A percentile compares a stretch with the other conserved stretches of the same genome.
Conservation (phyloP, 2,797 vertebrate species). For the Pachyuromys duprasi region DNA sequence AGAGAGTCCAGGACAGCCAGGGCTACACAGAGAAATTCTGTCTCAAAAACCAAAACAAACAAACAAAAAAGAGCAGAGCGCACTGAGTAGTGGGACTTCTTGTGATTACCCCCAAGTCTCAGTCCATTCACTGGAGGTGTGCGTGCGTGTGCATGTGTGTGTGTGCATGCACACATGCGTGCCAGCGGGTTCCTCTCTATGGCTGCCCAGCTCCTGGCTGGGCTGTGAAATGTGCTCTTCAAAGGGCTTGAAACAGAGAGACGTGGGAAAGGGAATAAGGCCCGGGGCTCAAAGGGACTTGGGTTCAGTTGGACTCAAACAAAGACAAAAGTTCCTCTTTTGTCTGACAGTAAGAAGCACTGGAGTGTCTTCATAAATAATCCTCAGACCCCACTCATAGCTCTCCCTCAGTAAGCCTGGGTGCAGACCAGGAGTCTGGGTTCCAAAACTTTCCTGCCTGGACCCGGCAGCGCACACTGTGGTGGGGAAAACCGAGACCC, state of each 20-base stretch:
- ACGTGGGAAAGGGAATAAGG: neutral
- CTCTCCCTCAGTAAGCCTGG: neutral
- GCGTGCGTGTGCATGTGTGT: too few species aligned
- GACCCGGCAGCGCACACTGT: neutral
- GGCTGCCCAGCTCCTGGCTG: neutral
- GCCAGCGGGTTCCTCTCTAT: neutral
- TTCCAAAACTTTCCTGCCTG: neutral
- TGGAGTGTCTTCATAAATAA: neutral
- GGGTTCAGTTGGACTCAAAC: neutral
- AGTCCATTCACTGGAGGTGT: neutral
- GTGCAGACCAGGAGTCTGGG: neutral
- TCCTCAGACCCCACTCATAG: neutral
- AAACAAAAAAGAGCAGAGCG: too few species aligned
- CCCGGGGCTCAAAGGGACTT: neutral
- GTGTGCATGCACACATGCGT: too few species aligned
- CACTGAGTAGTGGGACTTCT: neutral
- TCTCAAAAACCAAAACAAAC: too few species aligned
- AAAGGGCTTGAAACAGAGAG: neutral
- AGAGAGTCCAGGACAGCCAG: too few species aligned
- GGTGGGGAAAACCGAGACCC: neutral
- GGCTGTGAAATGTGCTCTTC: neutral
- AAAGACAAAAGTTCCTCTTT: neutral
- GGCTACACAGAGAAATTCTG: too few species aligned
- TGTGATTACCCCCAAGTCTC: neutral
- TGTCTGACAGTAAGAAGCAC: neutral